Evolutionary conservation across 1,140 invertebrate genomes (phyloP), one percentile per base, ranked within the genome.

Genomic region (Nasonia vitripennis): DNA sequence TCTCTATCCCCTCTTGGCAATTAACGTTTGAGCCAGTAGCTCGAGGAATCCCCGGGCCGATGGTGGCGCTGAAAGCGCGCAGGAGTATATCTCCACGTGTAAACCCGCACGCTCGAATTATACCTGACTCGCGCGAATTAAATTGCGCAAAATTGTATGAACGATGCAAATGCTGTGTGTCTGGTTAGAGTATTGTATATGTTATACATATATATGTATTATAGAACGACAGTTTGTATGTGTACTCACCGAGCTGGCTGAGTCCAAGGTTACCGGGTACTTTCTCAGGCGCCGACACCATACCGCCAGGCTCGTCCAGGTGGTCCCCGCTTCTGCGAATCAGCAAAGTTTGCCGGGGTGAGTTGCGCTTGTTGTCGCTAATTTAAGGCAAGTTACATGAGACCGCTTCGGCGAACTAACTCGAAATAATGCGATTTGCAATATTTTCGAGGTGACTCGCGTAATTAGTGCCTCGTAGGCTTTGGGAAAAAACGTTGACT

Each of bases 321-420:
- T 95, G 91, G 92, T 95, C 96, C 88, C 94, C 96, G 55, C 95
- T 94, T 95, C 90, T 91, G 31, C 75, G 3, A 23, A 68, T 6
- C 55, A 23, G 7, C 17, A 51, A 70, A 68, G 68, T 62, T 62
- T 62, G 17, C 6, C 17, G 55, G 17, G 55, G 55, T 62, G 20
- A 62, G 55, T 62, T n/a, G 6, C 55, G 14, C 55, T n/a, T 4
- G 20, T 62, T 62, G 55, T n/a, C 20, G 1, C 20, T 7, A n/a
- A 62, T 62, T 62, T 62, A 20, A 20, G 41, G 55, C n/a, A n/a
- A 62, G 17, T 62, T 62, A 62, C 17, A 2, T 17, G n/a, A 3
- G 7, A n/a, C 17, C 17, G 20, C 55, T 62, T 20, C 55, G 17
- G 14, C 55, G 7, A n/a, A 5, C 41, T 6, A n/a, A n/a, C 55